Conservation (phyloP, 2,888 invertebrate genomes). For the Andrena dorsata region DNA sequence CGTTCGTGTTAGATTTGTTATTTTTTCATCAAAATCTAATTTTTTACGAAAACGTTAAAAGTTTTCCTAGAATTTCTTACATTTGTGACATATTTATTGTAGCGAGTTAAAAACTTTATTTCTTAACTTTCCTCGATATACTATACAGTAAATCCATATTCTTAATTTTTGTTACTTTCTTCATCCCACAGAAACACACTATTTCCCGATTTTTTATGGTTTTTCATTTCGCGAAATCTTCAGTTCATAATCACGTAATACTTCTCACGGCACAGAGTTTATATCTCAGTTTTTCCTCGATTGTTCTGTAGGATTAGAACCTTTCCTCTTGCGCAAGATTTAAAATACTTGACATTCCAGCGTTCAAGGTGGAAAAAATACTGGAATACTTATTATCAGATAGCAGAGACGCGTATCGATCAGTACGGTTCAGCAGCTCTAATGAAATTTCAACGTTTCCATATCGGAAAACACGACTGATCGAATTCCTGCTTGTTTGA, state of each 20-base stretch:
- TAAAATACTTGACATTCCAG: background rate
- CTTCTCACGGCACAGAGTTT: background rate
- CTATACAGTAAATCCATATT: background rate
- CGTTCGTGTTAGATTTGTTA: background rate
- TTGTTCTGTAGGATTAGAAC: background rate
- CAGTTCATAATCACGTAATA: background rate
- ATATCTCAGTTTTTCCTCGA: background rate
- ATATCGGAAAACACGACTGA: slow-evolving; percentile 13
- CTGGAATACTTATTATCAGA: slow-evolving; percentile 56
- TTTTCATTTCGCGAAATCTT: background rate
- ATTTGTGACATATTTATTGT: background rate
- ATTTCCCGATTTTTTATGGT: background rate
- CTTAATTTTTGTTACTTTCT: background rate
- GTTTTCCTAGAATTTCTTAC: background rate
- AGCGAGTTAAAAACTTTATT: too few species aligned
- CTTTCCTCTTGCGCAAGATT: background rate
- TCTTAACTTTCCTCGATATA: too few species aligned
- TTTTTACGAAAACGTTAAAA: background rate
- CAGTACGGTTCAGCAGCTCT: slow-evolving; percentile 26
- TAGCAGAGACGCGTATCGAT: slow-evolving; percentile 43
- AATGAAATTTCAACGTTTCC: slow-evolving; percentile 31
- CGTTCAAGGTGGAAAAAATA: background rate
- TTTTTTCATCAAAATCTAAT: background rate
- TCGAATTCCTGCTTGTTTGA: background rate
- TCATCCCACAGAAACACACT: background rate